A percentile compares a stretch with the other conserved stretches of the same genome.
phyloP scores from a whole-genome alignment of 2,113 vertebrate genomes.

The Strix uralensis region DNA sequence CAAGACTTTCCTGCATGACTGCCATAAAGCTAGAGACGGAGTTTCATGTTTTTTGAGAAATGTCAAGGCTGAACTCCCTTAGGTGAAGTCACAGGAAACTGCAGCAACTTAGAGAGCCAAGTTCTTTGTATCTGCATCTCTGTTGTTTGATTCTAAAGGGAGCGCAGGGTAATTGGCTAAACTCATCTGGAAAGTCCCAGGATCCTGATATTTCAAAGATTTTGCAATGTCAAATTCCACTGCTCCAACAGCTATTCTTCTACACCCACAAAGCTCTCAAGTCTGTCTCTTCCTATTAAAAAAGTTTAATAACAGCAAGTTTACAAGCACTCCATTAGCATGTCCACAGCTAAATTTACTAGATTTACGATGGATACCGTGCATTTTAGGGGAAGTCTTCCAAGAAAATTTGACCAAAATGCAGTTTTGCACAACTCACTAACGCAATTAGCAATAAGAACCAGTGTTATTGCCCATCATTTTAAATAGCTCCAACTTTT shows the following conservation, averaged over 20 bases:
- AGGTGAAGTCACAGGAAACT: constrained; percentile 21
- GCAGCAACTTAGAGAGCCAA: background rate
- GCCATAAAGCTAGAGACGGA: background rate
- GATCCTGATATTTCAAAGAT: background rate
- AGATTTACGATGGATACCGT: background rate
- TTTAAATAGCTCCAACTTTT: constrained; percentile 16
- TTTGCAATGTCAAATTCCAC: constrained; percentile 31
- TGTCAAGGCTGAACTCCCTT: background rate
- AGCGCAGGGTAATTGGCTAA: background rate
- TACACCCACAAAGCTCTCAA: constrained; percentile 22
- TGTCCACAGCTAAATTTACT: constrained; percentile 16
- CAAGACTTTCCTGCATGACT: background rate
- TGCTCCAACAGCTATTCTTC: constrained; percentile 45
- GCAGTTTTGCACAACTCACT: background rate
- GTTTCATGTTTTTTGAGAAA: background rate
- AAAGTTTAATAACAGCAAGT: background rate
- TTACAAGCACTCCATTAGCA: background rate
- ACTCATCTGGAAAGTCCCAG: background rate
- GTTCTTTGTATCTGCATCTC: background rate
- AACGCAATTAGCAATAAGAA: background rate
- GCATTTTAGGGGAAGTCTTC: background rate
- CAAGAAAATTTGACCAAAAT: background rate
- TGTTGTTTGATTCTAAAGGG: background rate
- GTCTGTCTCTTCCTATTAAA: constrained; percentile 33
- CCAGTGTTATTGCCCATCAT: background rate